Evolutionary conservation across 2,113 vertebrate genomes (phyloP), one percentile per base, ranked within the genome.

Genomic region (Gambusia affinis): DNA sequence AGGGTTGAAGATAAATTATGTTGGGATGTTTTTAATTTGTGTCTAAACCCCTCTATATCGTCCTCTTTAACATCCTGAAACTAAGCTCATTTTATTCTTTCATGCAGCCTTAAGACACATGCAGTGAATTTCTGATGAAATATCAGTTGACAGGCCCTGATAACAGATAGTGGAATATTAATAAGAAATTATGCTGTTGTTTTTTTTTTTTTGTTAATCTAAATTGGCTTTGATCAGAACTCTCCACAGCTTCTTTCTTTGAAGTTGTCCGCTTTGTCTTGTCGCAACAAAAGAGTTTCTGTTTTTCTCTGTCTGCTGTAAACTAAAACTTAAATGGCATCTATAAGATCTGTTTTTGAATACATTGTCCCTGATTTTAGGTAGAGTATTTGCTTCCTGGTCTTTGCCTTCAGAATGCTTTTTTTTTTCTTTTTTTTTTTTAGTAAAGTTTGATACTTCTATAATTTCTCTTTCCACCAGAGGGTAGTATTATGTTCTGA

Each of bases 111-210:
- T 68, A 28, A 64, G 65, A 73, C 51, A 1, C 30, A 42, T 35
- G 31, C n/a, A 1, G 27, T 67, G 70, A 77, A 82, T 35, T 64
- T 54, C 60, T 90, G 77, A 83, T 88, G 84, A 83, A 76, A 85
- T 74, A 22, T 19, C 71, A 60, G 60, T 61, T 71, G 68, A 77
- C 30, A 57, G 51, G 22, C 24, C 51, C 24, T 57, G 51, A 57
- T 57, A n/a, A 57, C 51, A 3, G 51, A n/a, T 57, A 57, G 24
- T 57, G 22, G 24, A 77, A 82, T 75, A 70, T 12, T 79, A 79
- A 81, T 87, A 75, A 76, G 2, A 51, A 71, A 64, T 82, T 82
- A 83, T 86, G 81, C 65, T 72, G 75, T 79, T 89, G 10, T 64
- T 27, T 75, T 60, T 42, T 82, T 83, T 47, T 17, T 54, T n/a